Percentiles rank a stretch among this genome's conserved stretches.
Conservation (phyloP, 2,888 invertebrate species). For the Pherbina coryleti region DNA sequence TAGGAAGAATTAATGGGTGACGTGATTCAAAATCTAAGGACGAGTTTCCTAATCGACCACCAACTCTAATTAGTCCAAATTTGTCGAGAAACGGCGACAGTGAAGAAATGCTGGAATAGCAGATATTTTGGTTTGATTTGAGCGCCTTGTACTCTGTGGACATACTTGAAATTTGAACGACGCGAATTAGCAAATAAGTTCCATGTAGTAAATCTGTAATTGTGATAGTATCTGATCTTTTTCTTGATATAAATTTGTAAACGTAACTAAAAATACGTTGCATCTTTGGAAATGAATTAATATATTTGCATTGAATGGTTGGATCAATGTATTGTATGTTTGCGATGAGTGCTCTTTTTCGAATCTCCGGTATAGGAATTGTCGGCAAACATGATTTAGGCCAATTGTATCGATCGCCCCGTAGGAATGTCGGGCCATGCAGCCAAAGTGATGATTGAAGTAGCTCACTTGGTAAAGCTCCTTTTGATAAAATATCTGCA, state of each 20-base stretch:
- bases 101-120: background rate
- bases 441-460: conserved; percentile 39
- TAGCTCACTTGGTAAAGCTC: conserved; percentile 39
- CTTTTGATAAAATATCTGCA: conserved; percentile 42
- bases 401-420: background rate
- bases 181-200: conserved; percentile 24
- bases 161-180: conserved; percentile 19
- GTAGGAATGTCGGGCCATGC: conserved; percentile 33
- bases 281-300: conserved; percentile 22
- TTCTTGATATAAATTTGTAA: background rate
- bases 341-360: background rate
- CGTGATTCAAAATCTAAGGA: conserved; percentile 26
- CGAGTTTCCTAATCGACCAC: conserved; percentile 37
- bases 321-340: background rate
- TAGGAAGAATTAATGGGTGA: conserved; percentile 41
- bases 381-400: background rate
- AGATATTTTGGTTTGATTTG: conserved; percentile 4
- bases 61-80: conserved; percentile 36
- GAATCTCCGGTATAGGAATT: background rate
- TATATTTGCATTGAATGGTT: conserved; percentile 24
- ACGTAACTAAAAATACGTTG: background rate
- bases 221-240: background rate
- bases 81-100: conserved; percentile 16
- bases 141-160: conserved; percentile 23
- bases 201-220: conserved; percentile 16